These are phyloP conservation scores for Drosophila kikkawai DNA, from an alignment of 1,140 invertebrate genomes.

Conservation along the genomic window DNA sequence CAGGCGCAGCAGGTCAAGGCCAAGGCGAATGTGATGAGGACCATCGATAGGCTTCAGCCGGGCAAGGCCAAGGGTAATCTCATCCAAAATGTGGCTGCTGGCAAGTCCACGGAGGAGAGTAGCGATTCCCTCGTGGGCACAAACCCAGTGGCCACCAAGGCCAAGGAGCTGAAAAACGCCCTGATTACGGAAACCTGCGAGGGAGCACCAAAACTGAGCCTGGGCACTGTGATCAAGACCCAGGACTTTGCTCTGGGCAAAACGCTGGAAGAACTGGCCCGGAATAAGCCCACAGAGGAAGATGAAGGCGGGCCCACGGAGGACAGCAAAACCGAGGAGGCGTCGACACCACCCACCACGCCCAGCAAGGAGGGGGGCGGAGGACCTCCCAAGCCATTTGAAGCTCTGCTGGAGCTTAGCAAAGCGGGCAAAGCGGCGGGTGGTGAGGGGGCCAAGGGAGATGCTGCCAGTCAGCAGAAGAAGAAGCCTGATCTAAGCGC, in stretches of 20 bases:
- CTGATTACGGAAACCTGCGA: constrained; percentile 87
- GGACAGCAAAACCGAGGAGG: constrained; percentile 36
- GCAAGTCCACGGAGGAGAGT: constrained; percentile 46
- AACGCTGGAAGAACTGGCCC: constrained; percentile 86
- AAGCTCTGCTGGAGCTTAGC: constrained; percentile 66
- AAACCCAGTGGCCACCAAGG: constrained; percentile 83
- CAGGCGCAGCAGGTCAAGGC: constrained; percentile 85
- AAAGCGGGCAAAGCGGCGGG: constrained; percentile 33
- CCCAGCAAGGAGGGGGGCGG: constrained; percentile 30
- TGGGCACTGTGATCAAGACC: constrained; percentile 91
- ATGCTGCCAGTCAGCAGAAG: constrained; percentile 62
- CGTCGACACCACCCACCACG: constrained; percentile 23
- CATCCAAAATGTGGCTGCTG: constrained; percentile 86
- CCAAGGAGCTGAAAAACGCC: constrained; percentile 86
- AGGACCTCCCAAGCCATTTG: constrained; percentile 54
- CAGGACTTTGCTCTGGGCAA: constrained; percentile 87
- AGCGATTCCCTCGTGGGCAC: constrained; percentile 52
- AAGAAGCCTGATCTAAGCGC: constrained; percentile 94
- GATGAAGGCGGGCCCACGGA: constrained; percentile 63
- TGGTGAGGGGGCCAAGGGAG: constrained; percentile 13
- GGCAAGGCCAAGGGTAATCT: constrained; percentile 94
- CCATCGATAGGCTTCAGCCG: constrained; percentile 92
- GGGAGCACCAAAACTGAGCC: constrained; percentile 91
- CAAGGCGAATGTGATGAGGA: constrained; percentile 91
- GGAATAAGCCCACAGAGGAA: constrained; percentile 77